These are phyloP conservation scores for Triplophysa siluroides DNA, from an alignment of 2,113 vertebrate species.

Conservation along the genomic window DNA sequence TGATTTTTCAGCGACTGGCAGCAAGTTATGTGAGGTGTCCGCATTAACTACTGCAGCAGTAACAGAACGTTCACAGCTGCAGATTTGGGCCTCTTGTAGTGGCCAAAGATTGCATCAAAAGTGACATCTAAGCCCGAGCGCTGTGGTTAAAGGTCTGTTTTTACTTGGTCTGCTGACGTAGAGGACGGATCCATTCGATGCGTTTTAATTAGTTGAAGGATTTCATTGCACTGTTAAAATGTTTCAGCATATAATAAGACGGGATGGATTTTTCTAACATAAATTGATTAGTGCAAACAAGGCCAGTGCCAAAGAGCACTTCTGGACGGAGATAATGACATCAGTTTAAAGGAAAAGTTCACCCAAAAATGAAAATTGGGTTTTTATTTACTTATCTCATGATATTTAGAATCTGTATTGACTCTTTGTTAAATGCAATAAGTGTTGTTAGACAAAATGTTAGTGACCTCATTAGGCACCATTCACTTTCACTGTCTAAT, in stretches of 20 bases:
- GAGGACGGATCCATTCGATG: background rate
- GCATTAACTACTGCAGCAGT: background rate
- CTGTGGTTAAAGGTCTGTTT: slow-evolving; percentile 1
- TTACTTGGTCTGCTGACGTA: background rate
- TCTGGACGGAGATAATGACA: background rate
- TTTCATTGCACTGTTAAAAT: slow-evolving; percentile 1
- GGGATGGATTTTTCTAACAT: background rate
- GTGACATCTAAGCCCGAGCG: background rate
- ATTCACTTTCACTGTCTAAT: no score
- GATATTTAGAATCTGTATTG: no score
- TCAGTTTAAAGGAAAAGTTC: background rate
- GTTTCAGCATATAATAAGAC: background rate
- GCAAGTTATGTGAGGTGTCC: background rate
- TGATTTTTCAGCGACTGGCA: background rate
- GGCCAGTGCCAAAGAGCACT: background rate
- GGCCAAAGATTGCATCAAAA: slow-evolving; percentile 12
- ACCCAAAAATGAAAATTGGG: no score
- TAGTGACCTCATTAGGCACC: no score
- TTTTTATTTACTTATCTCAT: no score
- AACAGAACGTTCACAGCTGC: slow-evolving; percentile 5
- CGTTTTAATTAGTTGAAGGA: background rate
- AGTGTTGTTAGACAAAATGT: no score
- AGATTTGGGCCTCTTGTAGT: background rate
- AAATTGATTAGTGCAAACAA: background rate
- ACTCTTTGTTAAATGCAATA: no score